Conservation (phyloP, 2,113 vertebrate species). For the Daboia siamensis region DNA sequence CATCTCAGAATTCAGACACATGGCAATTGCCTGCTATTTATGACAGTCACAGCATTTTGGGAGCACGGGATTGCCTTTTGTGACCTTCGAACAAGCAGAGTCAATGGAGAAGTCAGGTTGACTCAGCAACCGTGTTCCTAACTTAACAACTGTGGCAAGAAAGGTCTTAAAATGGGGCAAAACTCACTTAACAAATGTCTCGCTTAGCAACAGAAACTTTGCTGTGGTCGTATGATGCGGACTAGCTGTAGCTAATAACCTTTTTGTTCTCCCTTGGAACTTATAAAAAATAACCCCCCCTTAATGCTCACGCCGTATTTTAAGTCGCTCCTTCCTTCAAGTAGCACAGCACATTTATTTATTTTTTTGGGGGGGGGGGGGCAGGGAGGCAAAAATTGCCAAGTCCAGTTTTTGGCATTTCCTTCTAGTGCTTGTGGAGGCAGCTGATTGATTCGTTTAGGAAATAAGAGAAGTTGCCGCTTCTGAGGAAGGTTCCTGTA, state of each 20-base stretch:
- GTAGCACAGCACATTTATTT: neutral
- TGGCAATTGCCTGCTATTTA: neutral
- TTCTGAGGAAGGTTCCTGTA: neutral
- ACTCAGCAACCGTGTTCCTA: neutral
- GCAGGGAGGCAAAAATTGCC: neutral
- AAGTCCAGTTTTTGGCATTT: neutral
- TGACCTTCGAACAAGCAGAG: neutral
- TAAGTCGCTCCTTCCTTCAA: neutral
- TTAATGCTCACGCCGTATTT: neutral
- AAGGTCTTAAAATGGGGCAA: neutral
- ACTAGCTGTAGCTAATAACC: neutral
- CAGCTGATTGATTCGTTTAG: neutral
- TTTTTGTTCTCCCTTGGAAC: neutral
- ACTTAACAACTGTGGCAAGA: neutral
- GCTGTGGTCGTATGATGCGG: neutral
- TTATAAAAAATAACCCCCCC: fast-evolving
- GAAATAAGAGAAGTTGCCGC: neutral
- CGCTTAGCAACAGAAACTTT: neutral
- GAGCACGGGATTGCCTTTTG: neutral
- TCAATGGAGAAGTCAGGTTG: neutral
- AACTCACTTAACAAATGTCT: neutral
- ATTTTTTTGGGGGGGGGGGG: neutral
- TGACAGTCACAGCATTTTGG: neutral
- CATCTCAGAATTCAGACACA: neutral
- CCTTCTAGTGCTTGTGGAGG: neutral